Base-by-base conservation (phyloP, 2,888 invertebrate genomes). In the Agrochola lota region DNA sequence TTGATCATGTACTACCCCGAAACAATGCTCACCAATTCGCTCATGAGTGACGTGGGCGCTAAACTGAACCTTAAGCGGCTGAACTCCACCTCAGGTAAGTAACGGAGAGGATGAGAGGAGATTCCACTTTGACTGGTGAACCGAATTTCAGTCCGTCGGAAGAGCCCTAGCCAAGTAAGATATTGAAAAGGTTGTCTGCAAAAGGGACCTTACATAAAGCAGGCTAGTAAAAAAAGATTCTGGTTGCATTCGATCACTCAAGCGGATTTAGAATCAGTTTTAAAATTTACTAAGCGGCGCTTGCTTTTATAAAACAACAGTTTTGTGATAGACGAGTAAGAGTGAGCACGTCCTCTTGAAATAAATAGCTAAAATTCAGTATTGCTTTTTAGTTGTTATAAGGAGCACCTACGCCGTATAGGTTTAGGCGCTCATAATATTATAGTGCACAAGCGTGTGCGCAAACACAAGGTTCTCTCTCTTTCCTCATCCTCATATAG, bases 31-130 rank as follows among this genome's bases (percentile, higher is more conserved):
- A 78, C 85, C 5, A 20, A 80, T 11, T 55, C 64, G 15, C 78
- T 85, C 4, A 85, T 85, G 85, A 66, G 40, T n/a, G 80, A 79
- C 3, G 85, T 85, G 15, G 85, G 83, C 6, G 20, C 49, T 23
- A 77, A 83, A 43, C 78, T 85, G 20, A 62, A 75, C 0, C 8
- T 85, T 55, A 30, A 57, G 17, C 60, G 66, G n/a, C 71, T 76
- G 9, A 7, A 40, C 20, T 12, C 15, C 12, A 67, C 70, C 12
- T 55, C 68, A 60, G 66, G 85, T 83, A 76, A 73, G 66, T 67
- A 63, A 8, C 20, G 7, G 52, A 52, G 52, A 20, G 52, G 8
- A 52, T 52, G 20, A 9, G 9, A 15, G 20, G 15, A 15, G 20
- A 46, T 60, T 23, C 23, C 15, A 46, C 9, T 55, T 23, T 55